Base-by-base conservation (phyloP, 2,113 vertebrate species). In the Hymenochirus boettgeri region DNA sequence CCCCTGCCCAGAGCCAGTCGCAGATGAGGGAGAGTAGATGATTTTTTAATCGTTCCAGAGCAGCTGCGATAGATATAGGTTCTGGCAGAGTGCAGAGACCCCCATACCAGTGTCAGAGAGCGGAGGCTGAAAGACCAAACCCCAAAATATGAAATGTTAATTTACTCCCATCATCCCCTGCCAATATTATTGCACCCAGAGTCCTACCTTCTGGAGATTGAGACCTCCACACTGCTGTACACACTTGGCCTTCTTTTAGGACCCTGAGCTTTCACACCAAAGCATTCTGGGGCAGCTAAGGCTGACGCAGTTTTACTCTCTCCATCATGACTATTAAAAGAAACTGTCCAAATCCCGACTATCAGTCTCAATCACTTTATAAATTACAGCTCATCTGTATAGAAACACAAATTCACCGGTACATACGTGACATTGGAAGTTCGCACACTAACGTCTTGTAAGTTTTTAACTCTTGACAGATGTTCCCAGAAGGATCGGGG, bases 61-160 rank as follows among this genome's bases (percentile, higher is more conserved):
- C 66, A 37, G 73, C 73, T 24, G 80, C 74, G 65, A 94, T 47
- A 10, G 89, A 83, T 46, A 88, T 73, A 0, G 92, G 75, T 61
- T 94, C 70, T 0, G 83, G 76, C 82, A 99, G 76, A 2, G 83
- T 82, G 66, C 91, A 91, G 9, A 90, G 75, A 7, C 94, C 6
- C 96, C 96, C 79, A 93, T 92, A 50, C 96, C 96, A 9, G 90
- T 89, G 5, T 89, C 83, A 1, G 78, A 78, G 42, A 97, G 83
- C 39, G 83, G 88, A 19, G 84, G 84, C 96, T 99, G 73, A 12
- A 65, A 62, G 65, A 26, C 74, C 73, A 66, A 23, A n/a, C n/a
- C n/a, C n/a, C n/a, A n/a, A n/a, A n/a, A n/a, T n/a, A n/a, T n/a
- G n/a, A n/a, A n/a, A n/a, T n/a, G n/a, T n/a, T n/a, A n/a, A n/a